Base-by-base conservation (phyloP, 2,113 vertebrate genomes). In the Apodemus speciosus region DNA sequence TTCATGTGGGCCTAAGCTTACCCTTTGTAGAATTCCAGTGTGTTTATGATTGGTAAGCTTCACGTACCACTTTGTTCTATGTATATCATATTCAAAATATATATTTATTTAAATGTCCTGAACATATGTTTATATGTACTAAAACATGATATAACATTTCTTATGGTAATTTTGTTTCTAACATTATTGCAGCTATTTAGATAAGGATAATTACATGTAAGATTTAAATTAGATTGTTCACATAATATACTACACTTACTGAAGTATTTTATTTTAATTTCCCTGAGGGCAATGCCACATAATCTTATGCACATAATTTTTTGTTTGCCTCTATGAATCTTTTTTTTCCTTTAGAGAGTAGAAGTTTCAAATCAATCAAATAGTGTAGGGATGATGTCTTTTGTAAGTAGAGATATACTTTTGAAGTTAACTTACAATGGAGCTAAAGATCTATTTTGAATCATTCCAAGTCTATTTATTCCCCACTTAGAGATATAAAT, bases 261-360 rank as follows among this genome's bases (percentile, higher is more conserved):
- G 30, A 95, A 66, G n/a, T 56, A 85, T 89, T 89, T 85, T 91
- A 68, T 62, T 89, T 89, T 38, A 71, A 53, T 77, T 85, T 4
- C 43, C 8, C 69, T 18, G 51, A 84, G 16, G 32, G 25, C 25
- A 88, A 40, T 35, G 46, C 38, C 23, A 60, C 7, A 60, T 81
- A 60, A 81, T 38, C 23, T 81, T 38, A 40, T 81, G n/a, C 56
- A 60, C 21, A 81, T 60, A 81, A 30, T 53, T 60, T 3, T 68
- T 16, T 66, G 21, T 62, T 83, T 84, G 14, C 2, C 30, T 81
- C 14, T 27, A 25, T 69, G 38, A 10, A 25, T 38, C 10, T 38
- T 20, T 32, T 15, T n/a, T 69, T 69, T n/a, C 32, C 30, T 46
- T 79, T 46, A 46, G 25, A 64, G 15, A 84, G 9, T 8, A 20